These are phyloP conservation scores for Crambe crambe DNA, from an alignment of 37 sponge, comb jelly and placozoan species.

Conservation along the genomic window DNA sequence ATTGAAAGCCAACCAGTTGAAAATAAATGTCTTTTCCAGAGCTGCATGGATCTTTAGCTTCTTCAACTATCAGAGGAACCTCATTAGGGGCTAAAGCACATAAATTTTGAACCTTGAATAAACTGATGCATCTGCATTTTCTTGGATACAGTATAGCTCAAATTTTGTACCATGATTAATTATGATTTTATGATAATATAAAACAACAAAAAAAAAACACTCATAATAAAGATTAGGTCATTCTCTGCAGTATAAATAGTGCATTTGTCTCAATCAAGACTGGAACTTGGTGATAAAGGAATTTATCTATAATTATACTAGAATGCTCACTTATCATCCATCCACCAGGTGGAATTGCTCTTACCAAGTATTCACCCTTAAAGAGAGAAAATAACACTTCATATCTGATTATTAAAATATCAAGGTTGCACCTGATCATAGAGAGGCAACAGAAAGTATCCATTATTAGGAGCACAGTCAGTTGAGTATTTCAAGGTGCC, in stretches of 20 bases:
- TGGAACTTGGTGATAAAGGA: too few relatives aligned
- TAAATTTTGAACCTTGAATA: too few relatives aligned
- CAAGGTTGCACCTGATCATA: constrained; percentile 78
- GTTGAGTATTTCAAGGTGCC: constrained; percentile 67
- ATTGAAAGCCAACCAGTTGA: constrained; percentile 77
- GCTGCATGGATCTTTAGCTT: constrained; percentile 80
- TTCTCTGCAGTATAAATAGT: too few relatives aligned
- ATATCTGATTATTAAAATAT: not conserved
- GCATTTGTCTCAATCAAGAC: too few relatives aligned
- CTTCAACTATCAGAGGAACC: constrained; percentile 78
- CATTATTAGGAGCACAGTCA: constrained; percentile 94
- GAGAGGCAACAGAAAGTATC: constrained; percentile 91
- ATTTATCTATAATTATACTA: too few relatives aligned
- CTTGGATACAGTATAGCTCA: too few relatives aligned
- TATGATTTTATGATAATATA: too few relatives aligned
- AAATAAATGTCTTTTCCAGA: constrained; percentile 84
- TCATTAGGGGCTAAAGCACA: constrained; percentile 56
- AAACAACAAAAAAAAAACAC: too few relatives aligned
- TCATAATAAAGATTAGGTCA: too few relatives aligned
- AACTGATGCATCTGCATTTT: too few relatives aligned
- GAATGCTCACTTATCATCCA: constrained; percentile 80
- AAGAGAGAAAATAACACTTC: not conserved
- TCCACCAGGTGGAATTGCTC: constrained; percentile 68
- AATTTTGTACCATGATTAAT: too few relatives aligned
- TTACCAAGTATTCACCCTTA: constrained; percentile 80